Evolutionary conservation across 2,797 vertebrate genomes (phyloP).

Genomic region (Knipowitschia caucasica): DNA sequence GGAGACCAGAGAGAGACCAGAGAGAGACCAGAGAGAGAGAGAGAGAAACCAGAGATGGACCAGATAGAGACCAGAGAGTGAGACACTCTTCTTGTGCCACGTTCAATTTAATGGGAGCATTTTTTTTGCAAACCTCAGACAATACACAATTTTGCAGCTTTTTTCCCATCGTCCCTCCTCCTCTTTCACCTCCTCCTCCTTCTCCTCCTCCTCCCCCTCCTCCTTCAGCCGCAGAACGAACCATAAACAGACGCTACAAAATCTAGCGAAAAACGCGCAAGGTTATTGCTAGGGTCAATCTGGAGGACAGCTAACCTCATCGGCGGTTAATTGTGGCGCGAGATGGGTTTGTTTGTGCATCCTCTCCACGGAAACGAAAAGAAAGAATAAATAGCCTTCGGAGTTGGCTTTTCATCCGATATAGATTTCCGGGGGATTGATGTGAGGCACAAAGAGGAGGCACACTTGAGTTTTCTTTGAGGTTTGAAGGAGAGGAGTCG

Average conservation of each 20-base stretch:
- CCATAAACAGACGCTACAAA: too few species aligned
- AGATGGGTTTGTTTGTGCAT: conserved; percentile 7
- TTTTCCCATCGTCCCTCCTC: background rate
- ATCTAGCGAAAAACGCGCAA: conserved; percentile 48
- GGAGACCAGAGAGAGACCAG: too few species aligned
- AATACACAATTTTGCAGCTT: too few species aligned
- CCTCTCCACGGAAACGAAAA: background rate
- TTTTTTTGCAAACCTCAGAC: too few species aligned
- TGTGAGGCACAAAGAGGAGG: background rate
- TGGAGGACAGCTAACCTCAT: conserved; percentile 47
- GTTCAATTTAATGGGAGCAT: too few species aligned
- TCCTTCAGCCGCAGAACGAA: too few species aligned
- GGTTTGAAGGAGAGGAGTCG: background rate
- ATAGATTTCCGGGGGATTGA: conserved; percentile 5
- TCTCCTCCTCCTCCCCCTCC: background rate
- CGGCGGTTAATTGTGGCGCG: conserved; percentile 59
- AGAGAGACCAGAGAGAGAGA: too few species aligned
- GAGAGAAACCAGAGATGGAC: too few species aligned
- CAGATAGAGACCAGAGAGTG: too few species aligned
- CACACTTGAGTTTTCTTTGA: background rate
- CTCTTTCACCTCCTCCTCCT: conserved; percentile 20
- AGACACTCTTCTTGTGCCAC: too few species aligned
- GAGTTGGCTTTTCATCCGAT: background rate
- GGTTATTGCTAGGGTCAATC: conserved; percentile 75
- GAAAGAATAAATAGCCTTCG: conserved; percentile 4